Evolutionary conservation across 2,888 invertebrate species (phyloP), one percentile per base, ranked within the genome.

Genomic region (Drosophila longiperda): DNA sequence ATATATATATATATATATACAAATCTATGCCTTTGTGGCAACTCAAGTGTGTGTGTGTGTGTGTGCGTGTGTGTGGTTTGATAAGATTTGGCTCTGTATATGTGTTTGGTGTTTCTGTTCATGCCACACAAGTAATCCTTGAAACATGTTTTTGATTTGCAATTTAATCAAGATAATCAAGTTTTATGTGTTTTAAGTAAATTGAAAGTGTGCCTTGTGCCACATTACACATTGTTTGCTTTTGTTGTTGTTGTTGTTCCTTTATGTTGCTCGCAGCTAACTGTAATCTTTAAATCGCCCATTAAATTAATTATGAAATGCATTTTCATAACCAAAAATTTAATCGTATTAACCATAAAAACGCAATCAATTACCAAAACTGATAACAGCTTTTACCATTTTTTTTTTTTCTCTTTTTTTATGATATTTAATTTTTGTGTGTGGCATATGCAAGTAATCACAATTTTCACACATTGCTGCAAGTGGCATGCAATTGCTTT

Each of bases 141-240:
- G 87, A 90, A 87, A 82, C 87, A 90, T 87, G 87, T 82, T 90
- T 90, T 87, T 90, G 87, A 90, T 87, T 90, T 87, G 87, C 87
- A 87, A 87, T 87, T 90, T 90, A 90, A 87, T 87, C 90, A 90
- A 87, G 90, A 90, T 87, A 87, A 87, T 87, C 90, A 87, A 90
- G 87, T 87, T 90, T 89, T 87, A 89, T 87, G 88, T 90, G 90
- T 90, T 86, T 80, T 82, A 77, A 80, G 89, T 90, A 87, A 87
- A 87, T 90, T 90, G 87, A 87, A 87, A 87, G 90, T 87, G 89
- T 83, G 81, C 88, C 86, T 80, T 73, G 67, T 75, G 88, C 85
- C 78, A 73, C 74, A 85, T 90, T 83, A 73, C 73, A 68, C 66
- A 76, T 73, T 90, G 89, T 86, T 88, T 85, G 83, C 73, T 52